These are phyloP conservation scores for Cinclus cinclus DNA, from an alignment of 2,113 vertebrate genomes.

Conservation along the genomic window DNA sequence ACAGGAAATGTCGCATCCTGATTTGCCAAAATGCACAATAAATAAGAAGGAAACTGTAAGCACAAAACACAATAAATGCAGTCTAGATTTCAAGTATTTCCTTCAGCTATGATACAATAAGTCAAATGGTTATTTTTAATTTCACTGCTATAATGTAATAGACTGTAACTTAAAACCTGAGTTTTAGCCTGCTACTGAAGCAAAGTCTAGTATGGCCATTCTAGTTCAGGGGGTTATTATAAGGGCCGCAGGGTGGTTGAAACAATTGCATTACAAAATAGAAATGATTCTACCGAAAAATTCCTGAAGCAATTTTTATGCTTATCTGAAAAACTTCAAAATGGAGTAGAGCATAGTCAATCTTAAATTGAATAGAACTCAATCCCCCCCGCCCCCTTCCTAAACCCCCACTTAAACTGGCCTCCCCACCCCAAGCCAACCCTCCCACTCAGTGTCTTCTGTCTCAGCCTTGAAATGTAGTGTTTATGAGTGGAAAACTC, in stretches of 20 bases:
- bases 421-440: background rate
- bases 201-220: background rate
- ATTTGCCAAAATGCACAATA: background rate
- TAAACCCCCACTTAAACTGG: background rate
- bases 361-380: background rate
- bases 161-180: background rate
- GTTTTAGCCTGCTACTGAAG: background rate
- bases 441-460: background rate
- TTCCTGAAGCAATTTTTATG: background rate
- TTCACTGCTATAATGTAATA: background rate
- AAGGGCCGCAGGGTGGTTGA: background rate
- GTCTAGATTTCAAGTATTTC: background rate
- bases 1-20: background rate
- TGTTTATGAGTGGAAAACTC: background rate
- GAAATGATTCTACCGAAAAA: background rate
- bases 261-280: background rate
- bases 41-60: background rate
- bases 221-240: background rate
- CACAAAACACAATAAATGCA: background rate
- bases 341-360: background rate
- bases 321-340: background rate
- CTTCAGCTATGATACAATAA: background rate
- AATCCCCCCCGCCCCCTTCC: no score
- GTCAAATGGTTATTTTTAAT: background rate
- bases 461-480: conserved; percentile 12